Percentiles rank a stretch among this genome's conserved stretches.
Evolutionary conservation across 2,113 vertebrate genomes (phyloP).

Genomic region (Pantherophis guttatus): DNA sequence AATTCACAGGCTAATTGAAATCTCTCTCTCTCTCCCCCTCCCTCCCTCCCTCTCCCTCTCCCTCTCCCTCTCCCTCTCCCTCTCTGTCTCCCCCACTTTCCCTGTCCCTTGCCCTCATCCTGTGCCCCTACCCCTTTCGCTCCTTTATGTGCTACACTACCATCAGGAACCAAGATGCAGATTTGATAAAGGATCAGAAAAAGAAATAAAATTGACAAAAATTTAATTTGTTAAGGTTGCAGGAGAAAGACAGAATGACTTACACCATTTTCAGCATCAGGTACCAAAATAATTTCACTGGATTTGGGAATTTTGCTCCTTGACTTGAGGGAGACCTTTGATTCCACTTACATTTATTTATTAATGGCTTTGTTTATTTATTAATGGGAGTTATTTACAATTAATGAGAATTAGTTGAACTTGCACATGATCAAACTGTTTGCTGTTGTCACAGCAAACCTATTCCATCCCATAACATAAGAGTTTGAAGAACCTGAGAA

Average conservation of each 20-base stretch:
- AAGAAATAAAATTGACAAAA: background rate
- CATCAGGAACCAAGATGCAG: background rate
- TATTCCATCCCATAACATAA: background rate
- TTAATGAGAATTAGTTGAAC: background rate
- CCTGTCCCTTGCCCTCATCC: background rate
- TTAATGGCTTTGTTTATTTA: background rate
- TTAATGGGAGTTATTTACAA: background rate
- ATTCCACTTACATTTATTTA: background rate
- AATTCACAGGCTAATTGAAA: too few species aligned
- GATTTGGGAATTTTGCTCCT: background rate
- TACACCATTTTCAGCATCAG: background rate
- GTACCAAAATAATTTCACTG: background rate
- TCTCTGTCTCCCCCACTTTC: too few species aligned
- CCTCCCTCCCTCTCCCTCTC: background rate
- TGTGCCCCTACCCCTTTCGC: background rate
- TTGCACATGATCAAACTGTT: background rate
- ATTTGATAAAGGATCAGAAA: background rate
- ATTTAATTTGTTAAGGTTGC: background rate
- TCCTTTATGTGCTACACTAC: background rate
- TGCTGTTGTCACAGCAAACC: too few species aligned
- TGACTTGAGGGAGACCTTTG: background rate
- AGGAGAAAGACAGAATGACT: background rate
- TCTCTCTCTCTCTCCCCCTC: background rate
- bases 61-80: background rate
- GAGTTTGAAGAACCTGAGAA: background rate